Conservation (phyloP, 2,113 vertebrate species). For the Scolopax mira region DNA sequence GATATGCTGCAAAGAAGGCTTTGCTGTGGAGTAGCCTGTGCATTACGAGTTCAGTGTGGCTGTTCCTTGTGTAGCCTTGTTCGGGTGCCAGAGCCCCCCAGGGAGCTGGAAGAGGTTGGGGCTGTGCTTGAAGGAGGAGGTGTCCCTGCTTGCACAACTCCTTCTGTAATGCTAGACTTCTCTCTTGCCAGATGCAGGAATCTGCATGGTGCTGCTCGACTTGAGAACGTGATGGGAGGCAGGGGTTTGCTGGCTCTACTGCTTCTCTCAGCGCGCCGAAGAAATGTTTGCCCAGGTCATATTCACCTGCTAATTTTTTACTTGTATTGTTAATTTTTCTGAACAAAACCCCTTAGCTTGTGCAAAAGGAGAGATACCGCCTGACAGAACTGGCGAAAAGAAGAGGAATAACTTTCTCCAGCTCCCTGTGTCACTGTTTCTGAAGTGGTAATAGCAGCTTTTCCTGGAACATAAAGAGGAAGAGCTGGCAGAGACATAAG, state of each 20-base stretch:
- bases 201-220: background rate
- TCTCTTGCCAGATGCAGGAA: background rate
- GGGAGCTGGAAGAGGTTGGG: background rate
- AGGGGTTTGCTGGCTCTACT: background rate
- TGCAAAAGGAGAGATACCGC: background rate
- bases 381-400: background rate
- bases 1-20: background rate
- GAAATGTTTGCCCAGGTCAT: background rate
- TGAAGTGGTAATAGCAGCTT: constrained; percentile 44
- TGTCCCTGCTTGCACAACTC: background rate
- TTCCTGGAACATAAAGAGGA: constrained; percentile 23
- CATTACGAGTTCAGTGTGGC: rapidly evolving
- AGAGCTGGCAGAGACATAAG: constrained; percentile 3
- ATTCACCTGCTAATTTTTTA: background rate
- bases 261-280: background rate
- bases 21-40: background rate
- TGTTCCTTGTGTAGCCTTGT: background rate
- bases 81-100: rapidly evolving
- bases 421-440: constrained; percentile 17
- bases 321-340: background rate
- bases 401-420: constrained; percentile 4
- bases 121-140: background rate
- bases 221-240: background rate
- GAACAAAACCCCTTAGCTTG: background rate
- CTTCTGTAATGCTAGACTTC: background rate